These are phyloP conservation scores for Caenorhabditis sp. DNA, from an alignment of 2,888 invertebrate genomes.

Conservation along the genomic window DNA sequence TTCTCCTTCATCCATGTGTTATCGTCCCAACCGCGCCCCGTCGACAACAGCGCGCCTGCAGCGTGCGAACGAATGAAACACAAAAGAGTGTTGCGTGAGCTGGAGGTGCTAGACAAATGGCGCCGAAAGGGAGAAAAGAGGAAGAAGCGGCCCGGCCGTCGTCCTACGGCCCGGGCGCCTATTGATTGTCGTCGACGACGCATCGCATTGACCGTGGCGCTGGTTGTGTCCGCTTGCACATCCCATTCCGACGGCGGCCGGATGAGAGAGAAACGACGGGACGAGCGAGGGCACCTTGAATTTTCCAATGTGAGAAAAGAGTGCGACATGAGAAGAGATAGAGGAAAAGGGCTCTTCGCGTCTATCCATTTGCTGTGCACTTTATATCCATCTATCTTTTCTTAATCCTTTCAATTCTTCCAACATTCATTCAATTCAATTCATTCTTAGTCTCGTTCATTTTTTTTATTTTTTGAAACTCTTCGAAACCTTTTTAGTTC, in stretches of 20 bases:
- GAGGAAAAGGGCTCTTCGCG: background rate
- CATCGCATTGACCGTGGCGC: slow-evolving; percentile 37
- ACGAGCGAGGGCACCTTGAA: slow-evolving; percentile 9
- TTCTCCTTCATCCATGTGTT: background rate
- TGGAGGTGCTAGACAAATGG: slow-evolving; percentile 20
- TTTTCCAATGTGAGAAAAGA: slow-evolving; percentile 1
- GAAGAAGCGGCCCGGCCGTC: too few species aligned
- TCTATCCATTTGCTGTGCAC: background rate
- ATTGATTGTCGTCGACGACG: slow-evolving; percentile 44
- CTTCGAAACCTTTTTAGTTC: background rate
- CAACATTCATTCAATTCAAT: background rate
- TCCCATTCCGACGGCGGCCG: background rate
- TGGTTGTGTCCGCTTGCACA: background rate
- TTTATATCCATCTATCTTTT: slow-evolving; percentile 1
- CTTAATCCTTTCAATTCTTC: slow-evolving; percentile 6
- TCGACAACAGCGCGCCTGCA: background rate
- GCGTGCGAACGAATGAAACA: slow-evolving; percentile 2
- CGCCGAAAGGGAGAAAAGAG: slow-evolving; percentile 31
- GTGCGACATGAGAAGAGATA: background rate
- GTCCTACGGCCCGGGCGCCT: slow-evolving; percentile 29
- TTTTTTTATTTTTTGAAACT: background rate
- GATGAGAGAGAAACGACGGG: background rate
- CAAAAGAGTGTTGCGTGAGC: slow-evolving; percentile 12
- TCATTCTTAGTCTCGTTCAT: background rate
- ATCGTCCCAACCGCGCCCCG: background rate